Evolutionary conservation across 2,797 vertebrate species (phyloP), one percentile per base, ranked within the genome.

Genomic region (Sebastes trivittatus): DNA sequence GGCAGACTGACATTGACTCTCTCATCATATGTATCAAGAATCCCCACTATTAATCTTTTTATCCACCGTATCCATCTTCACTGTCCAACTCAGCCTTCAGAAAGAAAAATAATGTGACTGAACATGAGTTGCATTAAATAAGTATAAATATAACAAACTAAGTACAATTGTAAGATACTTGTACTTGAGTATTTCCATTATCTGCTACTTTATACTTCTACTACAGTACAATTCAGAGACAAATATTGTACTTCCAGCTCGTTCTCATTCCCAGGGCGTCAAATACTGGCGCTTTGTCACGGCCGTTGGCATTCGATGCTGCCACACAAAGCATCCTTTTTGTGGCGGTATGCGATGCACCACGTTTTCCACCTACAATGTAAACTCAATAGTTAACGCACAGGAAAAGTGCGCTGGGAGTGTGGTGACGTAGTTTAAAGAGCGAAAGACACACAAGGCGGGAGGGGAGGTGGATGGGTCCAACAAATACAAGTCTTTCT

Each of bases 1-100:
- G 58, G 49, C 63, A 76, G 67, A 82, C 16, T 78, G 74, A 84
- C 71, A 61, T 38, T 16, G 2, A 23, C 27, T 72, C 27, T 82
- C 32, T 73, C 38, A 63, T 72, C 5, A 4, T 42, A 49, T 68
- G 38, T 25, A 46, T 76, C 23, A 34, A 32, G 4, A 34, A 52
- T 64, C 13, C 18, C 30, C 13, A 32, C 42, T 64, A 27, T 67
- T 61, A 52, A 71, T 75, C 18, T 7, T 42, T 14, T 36, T 25
- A n/a, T 59, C 23, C 42, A 34, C 8, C 5, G 2, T 3, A 80
- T 73, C 36, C 5, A 71, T 52, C 27, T 29, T 63, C 4, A 27
- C 1, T 32, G 30, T 34, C 16, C 13, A 29, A 30, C 42, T 61
- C 11, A 2, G 42, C 34, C 2, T 18, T 23, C 22, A 42, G 9